A percentile compares a stretch with the other conserved stretches of the same genome.
These are phyloP conservation scores for Rambutsinella grinnellia DNA, from an alignment of 2,888 invertebrate genomes.

Conservation along the genomic window DNA sequence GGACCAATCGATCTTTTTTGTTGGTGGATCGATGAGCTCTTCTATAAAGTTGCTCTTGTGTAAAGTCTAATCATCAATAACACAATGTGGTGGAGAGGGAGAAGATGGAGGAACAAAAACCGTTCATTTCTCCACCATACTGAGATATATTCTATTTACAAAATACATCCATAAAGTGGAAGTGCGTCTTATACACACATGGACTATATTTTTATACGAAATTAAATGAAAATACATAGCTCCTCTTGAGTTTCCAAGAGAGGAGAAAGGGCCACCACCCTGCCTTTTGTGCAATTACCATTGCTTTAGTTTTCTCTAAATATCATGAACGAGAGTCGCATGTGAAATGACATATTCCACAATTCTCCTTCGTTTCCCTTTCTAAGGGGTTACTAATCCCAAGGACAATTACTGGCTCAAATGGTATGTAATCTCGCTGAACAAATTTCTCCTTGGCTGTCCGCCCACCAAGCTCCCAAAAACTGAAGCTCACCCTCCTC, in stretches of 20 bases:
- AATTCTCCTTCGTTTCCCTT: neutral
- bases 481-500: neutral
- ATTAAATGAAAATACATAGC: neutral
- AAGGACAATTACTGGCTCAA: slow-evolving; percentile 33
- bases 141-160: too few relatives aligned
- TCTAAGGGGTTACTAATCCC: slow-evolving; percentile 34
- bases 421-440: slow-evolving; percentile 32
- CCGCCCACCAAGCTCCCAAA: slow-evolving; percentile 12
- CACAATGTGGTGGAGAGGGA: neutral
- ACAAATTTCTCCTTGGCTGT: slow-evolving; percentile 33
- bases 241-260: neutral
- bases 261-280: neutral
- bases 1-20: slow-evolving; percentile 19
- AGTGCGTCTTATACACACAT: too few relatives aligned
- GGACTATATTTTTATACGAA: neutral
- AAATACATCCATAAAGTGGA: too few relatives aligned
- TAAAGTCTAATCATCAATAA: slow-evolving; percentile 26
- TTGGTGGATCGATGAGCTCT: slow-evolving; percentile 26
- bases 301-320: slow-evolving; percentile 20
- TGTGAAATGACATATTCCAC: slow-evolving; percentile 28
- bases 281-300: slow-evolving; percentile 16
- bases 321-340: slow-evolving; percentile 27
- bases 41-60: slow-evolving; percentile 23
- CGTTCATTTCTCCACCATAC: neutral
- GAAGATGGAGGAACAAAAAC: neutral